These are phyloP conservation scores for Chrysocyon brachyurus DNA, from an alignment of 2,797 vertebrate species.

Conservation along the genomic window DNA sequence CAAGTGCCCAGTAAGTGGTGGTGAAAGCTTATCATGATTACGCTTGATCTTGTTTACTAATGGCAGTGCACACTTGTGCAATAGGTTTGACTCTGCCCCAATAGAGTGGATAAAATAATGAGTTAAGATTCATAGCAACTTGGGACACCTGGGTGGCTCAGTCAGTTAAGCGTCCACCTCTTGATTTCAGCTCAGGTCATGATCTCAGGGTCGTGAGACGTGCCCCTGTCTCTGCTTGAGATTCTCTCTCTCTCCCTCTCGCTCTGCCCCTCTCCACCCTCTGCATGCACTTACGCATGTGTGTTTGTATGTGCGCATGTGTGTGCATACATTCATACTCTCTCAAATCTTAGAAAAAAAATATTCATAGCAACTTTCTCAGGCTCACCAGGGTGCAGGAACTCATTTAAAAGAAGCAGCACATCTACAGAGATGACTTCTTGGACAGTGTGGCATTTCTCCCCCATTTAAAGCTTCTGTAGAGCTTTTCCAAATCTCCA, in stretches of 20 bases:
- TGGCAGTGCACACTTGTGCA: fast-evolving
- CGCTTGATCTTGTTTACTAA: not conserved
- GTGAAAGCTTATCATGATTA: fast-evolving
- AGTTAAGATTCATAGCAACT: not conserved
- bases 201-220: not conserved
- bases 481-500: not conserved
- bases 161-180: not conserved
- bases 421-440: not conserved
- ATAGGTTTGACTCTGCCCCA: not conserved
- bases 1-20: no score
- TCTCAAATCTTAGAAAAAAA: not conserved
- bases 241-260: not conserved
- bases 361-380: not conserved
- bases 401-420: no score
- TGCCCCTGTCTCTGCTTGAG: not conserved
- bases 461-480: not conserved
- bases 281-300: no score
- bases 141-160: not conserved
- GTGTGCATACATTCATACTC: no score
- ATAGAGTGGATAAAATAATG: not conserved
- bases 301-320: no score
- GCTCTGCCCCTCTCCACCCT: not conserved
- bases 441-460: not conserved
- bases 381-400: no score
- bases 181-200: not conserved